phyloP scores from a whole-genome alignment of 2,113 vertebrate genomes.

The Lathamus discolor region DNA sequence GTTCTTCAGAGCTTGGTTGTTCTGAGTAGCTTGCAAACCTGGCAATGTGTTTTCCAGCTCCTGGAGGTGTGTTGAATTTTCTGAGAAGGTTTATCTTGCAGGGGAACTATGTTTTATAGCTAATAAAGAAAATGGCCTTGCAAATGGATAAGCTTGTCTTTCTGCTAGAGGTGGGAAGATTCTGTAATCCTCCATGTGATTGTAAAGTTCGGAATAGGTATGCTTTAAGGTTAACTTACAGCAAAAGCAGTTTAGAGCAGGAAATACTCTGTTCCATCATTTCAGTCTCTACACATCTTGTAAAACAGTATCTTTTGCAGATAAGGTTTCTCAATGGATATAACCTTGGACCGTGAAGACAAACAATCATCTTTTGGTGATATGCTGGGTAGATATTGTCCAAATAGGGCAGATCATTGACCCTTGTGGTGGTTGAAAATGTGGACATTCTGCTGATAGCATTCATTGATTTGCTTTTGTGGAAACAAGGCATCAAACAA shows the following conservation, averaged over 20 bases:
- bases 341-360: constrained; percentile 34
- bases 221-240: background rate
- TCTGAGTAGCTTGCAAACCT: background rate
- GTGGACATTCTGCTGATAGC: constrained; percentile 37
- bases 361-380: constrained; percentile 17
- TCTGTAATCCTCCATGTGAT: background rate
- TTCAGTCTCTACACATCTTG: background rate
- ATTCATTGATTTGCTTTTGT: constrained; percentile 11
- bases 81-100: background rate
- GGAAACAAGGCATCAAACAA: background rate
- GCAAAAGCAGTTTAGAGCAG: background rate
- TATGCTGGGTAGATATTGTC: background rate
- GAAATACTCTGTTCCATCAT: background rate
- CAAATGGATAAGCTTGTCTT: background rate
- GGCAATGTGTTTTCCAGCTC: background rate
- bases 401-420: background rate
- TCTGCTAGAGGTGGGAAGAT: background rate
- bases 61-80: background rate
- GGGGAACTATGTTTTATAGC: background rate
- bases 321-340: constrained; percentile 35
- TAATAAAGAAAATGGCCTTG: background rate
- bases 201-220: background rate
- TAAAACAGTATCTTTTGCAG: background rate
- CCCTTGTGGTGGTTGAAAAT: constrained; percentile 18
- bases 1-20: background rate